Evolutionary conservation across 1,140 invertebrate species (phyloP).

Genomic region (Aleiodes sp.): DNA sequence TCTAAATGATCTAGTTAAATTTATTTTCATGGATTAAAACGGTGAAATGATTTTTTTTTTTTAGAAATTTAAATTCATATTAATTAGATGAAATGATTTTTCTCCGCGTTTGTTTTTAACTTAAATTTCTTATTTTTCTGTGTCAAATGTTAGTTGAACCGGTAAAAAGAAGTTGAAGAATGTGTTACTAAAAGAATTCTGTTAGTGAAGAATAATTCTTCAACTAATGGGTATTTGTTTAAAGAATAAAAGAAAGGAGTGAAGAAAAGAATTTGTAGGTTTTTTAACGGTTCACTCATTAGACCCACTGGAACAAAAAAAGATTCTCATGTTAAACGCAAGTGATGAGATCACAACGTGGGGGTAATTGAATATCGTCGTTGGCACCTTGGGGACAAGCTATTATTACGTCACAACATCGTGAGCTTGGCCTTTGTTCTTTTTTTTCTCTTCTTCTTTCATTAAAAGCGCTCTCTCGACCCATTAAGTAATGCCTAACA

Average conservation of each 20-base stretch:
- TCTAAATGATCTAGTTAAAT: neutral
- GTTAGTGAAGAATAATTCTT: no score
- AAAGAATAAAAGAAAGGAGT: neutral
- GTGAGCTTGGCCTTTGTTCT: conserved; percentile 23
- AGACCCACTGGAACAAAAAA: neutral
- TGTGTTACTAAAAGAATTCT: no score
- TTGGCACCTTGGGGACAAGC: conserved; percentile 16
- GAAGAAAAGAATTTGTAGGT: no score
- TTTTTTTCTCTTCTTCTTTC: neutral
- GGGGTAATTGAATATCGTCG: conserved; percentile 22
- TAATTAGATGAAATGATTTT: no score
- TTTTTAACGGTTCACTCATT: no score
- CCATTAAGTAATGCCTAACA: neutral
- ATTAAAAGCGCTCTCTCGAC: neutral
- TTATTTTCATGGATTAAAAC: neutral
- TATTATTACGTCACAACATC: neutral
- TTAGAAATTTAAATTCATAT: no score
- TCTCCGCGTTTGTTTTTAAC: no score
- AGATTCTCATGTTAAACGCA: neutral
- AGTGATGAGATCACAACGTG: conserved; percentile 22
- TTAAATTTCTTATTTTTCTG: no score
- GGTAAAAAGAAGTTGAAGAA: no score
- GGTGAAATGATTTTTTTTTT: neutral
- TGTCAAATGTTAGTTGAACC: no score
- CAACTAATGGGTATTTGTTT: no score